Conservation (phyloP, 2,888 invertebrate genomes). For the Ptychoptera contaminata region DNA sequence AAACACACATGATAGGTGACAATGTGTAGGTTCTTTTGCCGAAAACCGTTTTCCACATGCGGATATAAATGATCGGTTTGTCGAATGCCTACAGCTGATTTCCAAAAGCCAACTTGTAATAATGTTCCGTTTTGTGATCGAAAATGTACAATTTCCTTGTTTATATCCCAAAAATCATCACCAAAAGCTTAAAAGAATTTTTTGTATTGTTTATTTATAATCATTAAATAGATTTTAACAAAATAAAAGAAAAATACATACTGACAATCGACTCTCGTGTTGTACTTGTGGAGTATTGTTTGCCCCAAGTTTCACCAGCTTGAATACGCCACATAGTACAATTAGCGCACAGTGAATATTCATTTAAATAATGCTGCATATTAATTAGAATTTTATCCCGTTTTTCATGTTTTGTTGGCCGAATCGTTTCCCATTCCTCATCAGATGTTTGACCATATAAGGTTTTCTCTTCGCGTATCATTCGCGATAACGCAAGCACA, state of each 20-base stretch:
- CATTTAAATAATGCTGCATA: conserved; percentile 38
- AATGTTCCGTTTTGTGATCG: conserved; percentile 13
- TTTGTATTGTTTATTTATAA: not conserved
- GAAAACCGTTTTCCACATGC: conserved; percentile 62
- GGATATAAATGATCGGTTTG: conserved; percentile 61
- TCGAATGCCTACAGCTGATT: conserved; percentile 48
- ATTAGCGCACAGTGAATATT: conserved; percentile 32
- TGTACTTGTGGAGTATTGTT: not conserved
- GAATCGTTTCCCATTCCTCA: conserved; percentile 72
- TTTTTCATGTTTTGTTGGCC: conserved; percentile 51
- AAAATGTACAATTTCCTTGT: not conserved
- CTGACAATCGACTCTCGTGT: too few relatives aligned
- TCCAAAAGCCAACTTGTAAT: conserved; percentile 55
- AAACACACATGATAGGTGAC: conserved; percentile 58
- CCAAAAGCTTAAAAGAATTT: not conserved
- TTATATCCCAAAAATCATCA: not conserved
- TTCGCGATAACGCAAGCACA: conserved; percentile 48
- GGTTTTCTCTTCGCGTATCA: conserved; percentile 52
- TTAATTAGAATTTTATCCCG: conserved; percentile 44
- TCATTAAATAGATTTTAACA: not conserved
- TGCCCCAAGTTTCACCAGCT: conserved; percentile 42
- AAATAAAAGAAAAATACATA: not conserved
- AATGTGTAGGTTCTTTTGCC: conserved; percentile 54
- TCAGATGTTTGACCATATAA: conserved; percentile 61
- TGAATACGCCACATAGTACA: conserved; percentile 40